phyloP scores from a whole-genome alignment of 2,888 invertebrate species.

The Stenurella melanura region DNA sequence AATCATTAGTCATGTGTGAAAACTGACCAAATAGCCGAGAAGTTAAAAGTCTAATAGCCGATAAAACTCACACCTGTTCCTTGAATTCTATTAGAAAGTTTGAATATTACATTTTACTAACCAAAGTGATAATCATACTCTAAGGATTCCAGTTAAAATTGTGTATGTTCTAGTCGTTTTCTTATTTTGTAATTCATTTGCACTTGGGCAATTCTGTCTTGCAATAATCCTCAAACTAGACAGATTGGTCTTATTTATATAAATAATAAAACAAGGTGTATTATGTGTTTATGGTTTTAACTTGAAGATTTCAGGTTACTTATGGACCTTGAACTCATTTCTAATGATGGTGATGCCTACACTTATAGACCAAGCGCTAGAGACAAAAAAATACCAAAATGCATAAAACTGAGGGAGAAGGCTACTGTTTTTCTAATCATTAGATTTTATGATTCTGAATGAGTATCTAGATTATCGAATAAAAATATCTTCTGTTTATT shows the following conservation, averaged over 20 bases:
- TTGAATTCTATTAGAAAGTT: slow-evolving; percentile 5
- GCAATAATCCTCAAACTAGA: slow-evolving; percentile 16
- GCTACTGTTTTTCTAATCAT: no score
- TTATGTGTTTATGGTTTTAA: neutral
- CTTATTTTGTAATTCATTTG: slow-evolving; percentile 27
- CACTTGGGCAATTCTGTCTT: slow-evolving; percentile 20
- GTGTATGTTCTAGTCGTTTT: slow-evolving; percentile 9
- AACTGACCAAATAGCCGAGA: neutral
- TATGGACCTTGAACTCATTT: slow-evolving; percentile 29
- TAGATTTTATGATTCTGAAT: no score
- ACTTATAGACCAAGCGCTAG: no score
- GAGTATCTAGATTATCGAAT: no score
- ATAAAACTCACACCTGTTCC: neutral
- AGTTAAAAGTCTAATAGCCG: neutral
- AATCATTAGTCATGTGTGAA: neutral
- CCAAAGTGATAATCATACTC: neutral
- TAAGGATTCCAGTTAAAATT: neutral
- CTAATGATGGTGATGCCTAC: neutral
- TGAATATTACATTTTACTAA: neutral
- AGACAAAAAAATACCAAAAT: no score
- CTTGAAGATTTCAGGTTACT: slow-evolving; percentile 22
- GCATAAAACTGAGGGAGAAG: no score
- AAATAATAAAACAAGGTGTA: slow-evolving; percentile 9
- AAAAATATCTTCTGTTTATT: no score
- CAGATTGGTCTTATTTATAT: slow-evolving; percentile 12